phyloP scores from a whole-genome alignment of 2,888 invertebrate genomes.

The Augiades crinisus region DNA sequence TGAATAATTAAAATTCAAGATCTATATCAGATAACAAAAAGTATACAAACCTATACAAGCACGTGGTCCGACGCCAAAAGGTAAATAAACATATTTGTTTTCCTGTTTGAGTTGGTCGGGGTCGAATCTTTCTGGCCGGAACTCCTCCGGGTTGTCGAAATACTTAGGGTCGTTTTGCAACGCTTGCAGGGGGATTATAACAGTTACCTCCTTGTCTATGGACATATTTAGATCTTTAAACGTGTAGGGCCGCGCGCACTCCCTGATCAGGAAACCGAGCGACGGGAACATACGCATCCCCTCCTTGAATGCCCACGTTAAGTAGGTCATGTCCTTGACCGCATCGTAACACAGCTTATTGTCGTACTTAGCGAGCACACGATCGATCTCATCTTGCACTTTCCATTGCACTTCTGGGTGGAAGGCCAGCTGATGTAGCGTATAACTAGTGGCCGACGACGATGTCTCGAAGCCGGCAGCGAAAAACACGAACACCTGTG shows the following conservation, averaged over 20 bases:
- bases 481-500: conserved; percentile 57
- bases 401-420: conserved; percentile 47
- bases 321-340: conserved; percentile 51
- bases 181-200: conserved; percentile 42
- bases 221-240: conserved; percentile 45
- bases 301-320: conserved; percentile 53
- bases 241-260: conserved; percentile 44
- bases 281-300: conserved; percentile 55
- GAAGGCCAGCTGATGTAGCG: conserved; percentile 54
- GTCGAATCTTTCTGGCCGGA: conserved; percentile 49
- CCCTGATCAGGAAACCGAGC: conserved; percentile 47
- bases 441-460: conserved; percentile 55
- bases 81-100: conserved; percentile 51
- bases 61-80: conserved; percentile 59
- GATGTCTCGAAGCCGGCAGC: conserved; percentile 61
- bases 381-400: conserved; percentile 50
- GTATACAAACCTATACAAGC: conserved; percentile 51
- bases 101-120: conserved; percentile 39
- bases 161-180: conserved; percentile 53
- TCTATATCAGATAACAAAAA: too few species aligned
- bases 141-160: conserved; percentile 47
- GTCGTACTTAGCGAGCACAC: conserved; percentile 43
- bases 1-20: too few species aligned
- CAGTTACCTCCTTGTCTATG: conserved; percentile 46
- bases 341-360: conserved; percentile 52